Evolutionary conservation across 2,113 vertebrate species (phyloP), one percentile per base, ranked within the genome.

Genomic region (Bambusicola thoracicus): DNA sequence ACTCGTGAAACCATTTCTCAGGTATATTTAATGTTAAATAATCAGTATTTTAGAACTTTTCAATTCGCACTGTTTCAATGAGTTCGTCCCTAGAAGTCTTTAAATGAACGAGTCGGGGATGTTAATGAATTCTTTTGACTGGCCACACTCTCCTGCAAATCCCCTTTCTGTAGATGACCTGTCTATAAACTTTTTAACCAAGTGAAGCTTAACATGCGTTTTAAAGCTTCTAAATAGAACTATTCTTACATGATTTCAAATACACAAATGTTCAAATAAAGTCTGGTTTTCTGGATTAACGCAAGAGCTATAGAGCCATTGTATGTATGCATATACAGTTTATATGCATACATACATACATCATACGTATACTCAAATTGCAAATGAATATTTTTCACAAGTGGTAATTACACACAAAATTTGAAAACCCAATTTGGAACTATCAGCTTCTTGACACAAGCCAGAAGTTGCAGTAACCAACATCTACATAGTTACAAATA

Each of bases 141-240:
- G 13, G 0, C 0, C 6, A 10, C 11, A 4, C 22, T 74, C 25
- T 75, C 32, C n/a, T 59, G 48, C 29, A 74, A 70, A 25, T 3
- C 30, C 12, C 3, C 18, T 34, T 63, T n/a, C 70, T 61, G 30
- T 40, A 29, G 36, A 63, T 66, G 6, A 29, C 8, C 22, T 34
- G 21, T 11, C 19, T 7, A 2, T 34, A 73, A 38, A 5, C 44
- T 62, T 67, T 61, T 18, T 25, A 67, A 67, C 49, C 3, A 38
- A 56, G 55, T 32, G 29, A 56, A 56, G 30, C 29, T n/a, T 40
- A 56, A 46, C 32, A 4, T 13, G 44, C 59, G 48, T 1, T 40
- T 34, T 49, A 13, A 58, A 12, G 6, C 11, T 41, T 69, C n/a
- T 40, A 49, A 87, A 38, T 19, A 70, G 61, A 49, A 53, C 25